Evolutionary conservation across 2,113 vertebrate genomes (phyloP), one percentile per base, ranked within the genome.

Genomic region (Ceyx margarethae): DNA sequence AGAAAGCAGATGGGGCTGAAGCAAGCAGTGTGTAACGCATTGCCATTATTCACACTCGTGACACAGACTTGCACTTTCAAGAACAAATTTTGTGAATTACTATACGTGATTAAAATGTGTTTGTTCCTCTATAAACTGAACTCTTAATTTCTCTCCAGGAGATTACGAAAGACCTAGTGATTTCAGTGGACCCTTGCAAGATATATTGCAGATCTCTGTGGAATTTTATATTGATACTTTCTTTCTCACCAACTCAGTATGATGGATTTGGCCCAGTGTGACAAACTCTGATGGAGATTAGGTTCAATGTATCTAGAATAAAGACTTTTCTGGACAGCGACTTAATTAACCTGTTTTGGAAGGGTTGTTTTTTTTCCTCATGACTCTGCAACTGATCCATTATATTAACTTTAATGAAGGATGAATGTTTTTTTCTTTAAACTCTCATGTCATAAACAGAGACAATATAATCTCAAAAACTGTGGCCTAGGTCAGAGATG

Each of bases 301-400:
- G 12, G 21, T 65, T 91, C 5, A 20, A 11, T 13, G 20, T 10
- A 29, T 40, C 9, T 37, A 56, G 15, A 84, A 68, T 28, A 13
- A 83, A 37, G 15, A 53, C 3, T 8, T 43, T 42, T 80, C 6
- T 68, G 18, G 48, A 61, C 2, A 11, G 12, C 56, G 9, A 80
- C 33, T 35, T 19, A 42, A 35, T 37, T 79, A n/a, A 46, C 2
- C 5, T 42, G 10, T 1, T 25, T 48, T 45, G 2, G 10, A 17
- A 7, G 6, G 16, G 28, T 33, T n/a, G 8, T 20, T 2, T 13
- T 56, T 42, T 53, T 40, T 26, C 1, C 9, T 28, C 1, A 1
- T 56, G 12, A 45, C 7, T 65, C 18, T 40, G 10, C 6, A 33
- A 79, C 12, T 14, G 13, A 50, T 75, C 54, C 66, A 54, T 50